Conservation (phyloP, 2,113 vertebrate species). For the Apodemus sylvaticus region DNA sequence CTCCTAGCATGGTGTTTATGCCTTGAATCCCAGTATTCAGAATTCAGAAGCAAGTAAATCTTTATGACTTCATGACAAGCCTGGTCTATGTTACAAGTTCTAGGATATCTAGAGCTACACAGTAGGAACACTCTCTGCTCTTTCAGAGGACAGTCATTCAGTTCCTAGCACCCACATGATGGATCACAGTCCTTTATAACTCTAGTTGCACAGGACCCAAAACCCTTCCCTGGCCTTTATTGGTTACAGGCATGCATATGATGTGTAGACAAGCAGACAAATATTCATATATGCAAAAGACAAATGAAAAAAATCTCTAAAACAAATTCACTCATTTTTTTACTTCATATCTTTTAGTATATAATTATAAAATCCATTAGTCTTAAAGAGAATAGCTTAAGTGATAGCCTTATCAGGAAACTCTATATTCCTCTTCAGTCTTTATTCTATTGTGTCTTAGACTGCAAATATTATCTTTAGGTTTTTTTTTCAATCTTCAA, state of each 20-base stretch:
- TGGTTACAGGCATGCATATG: background rate
- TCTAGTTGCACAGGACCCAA: background rate
- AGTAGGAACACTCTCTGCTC: background rate
- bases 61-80: background rate
- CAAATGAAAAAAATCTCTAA: background rate
- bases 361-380: background rate
- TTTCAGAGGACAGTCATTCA: background rate
- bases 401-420: background rate
- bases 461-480: background rate
- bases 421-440: background rate
- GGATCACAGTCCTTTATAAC: background rate
- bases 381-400: background rate
- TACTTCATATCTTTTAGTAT: background rate
- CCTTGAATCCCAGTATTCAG: background rate
- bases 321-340: background rate
- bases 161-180: background rate
- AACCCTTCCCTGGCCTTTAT: background rate
- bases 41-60: background rate
- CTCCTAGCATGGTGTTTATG: background rate
- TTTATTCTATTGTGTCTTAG: background rate
- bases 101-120: background rate
- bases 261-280: background rate
- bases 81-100: background rate
- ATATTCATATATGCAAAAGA: background rate
- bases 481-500: background rate